Evolutionary conservation across 2,888 invertebrate species (phyloP).

Genomic region (Lithodes maja): DNA sequence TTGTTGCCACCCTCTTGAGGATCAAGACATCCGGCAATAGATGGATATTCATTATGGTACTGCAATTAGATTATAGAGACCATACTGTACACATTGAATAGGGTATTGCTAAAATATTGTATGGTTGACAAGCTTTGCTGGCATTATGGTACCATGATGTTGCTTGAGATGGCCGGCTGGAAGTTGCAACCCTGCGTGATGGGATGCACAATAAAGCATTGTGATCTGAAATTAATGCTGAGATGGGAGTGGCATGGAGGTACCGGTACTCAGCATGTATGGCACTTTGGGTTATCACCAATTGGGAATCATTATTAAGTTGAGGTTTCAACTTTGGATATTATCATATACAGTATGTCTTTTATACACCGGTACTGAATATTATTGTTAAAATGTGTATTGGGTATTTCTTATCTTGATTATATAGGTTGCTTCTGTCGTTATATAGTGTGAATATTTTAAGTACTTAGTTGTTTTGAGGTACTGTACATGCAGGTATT

Average conservation of each 20-base stretch:
- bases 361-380: too few species aligned
- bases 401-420: too few species aligned
- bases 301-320: too few species aligned
- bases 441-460: background rate
- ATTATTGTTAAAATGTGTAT: too few species aligned
- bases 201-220: background rate
- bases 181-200: background rate
- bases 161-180: background rate
- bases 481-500: background rate
- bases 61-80: too few species aligned
- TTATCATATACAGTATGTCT: too few species aligned
- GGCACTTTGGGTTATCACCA: background rate
- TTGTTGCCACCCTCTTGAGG: too few species aligned
- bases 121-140: background rate
- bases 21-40: too few species aligned
- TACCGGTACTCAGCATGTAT: background rate
- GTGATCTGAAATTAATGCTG: background rate
- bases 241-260: constrained; percentile 11
- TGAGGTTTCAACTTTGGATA: too few species aligned
- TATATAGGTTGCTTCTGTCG: background rate
- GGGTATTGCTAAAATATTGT: too few species aligned
- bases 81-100: too few species aligned
- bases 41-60: too few species aligned
- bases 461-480: background rate
- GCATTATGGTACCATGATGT: background rate